Percentiles rank a stretch among this genome's conserved stretches.
These are phyloP conservation scores for Lates japonicus DNA, from an alignment of 2,797 vertebrate species.

Conservation along the genomic window DNA sequence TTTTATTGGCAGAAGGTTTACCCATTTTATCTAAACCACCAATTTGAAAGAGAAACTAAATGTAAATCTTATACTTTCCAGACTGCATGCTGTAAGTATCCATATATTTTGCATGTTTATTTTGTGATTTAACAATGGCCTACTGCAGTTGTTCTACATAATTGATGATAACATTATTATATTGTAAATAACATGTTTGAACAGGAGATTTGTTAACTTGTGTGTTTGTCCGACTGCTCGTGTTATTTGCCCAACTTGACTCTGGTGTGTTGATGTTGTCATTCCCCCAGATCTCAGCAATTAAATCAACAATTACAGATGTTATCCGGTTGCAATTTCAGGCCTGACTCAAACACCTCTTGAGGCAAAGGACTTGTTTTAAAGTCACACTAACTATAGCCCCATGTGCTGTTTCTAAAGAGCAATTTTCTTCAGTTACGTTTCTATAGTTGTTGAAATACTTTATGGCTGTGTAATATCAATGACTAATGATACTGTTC, in stretches of 20 bases:
- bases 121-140: not conserved
- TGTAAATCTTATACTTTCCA: not conserved
- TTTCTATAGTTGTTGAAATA: slow-evolving; percentile 37
- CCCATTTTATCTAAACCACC: not conserved
- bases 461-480: slow-evolving; percentile 49
- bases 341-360: slow-evolving; percentile 15
- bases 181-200: not conserved
- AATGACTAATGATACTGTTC: slow-evolving; percentile 63
- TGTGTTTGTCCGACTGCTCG: not conserved
- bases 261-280: not conserved
- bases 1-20: not conserved
- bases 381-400: slow-evolving; percentile 27
- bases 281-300: slow-evolving; percentile 19
- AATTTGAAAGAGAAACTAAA: not conserved
- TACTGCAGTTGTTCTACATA: not conserved
- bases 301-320: slow-evolving; percentile 20
- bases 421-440: slow-evolving; percentile 29
- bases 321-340: slow-evolving; percentile 17
- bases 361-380: slow-evolving; percentile 16
- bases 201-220: not conserved
- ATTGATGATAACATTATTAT: not conserved
- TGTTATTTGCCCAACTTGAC: not conserved
- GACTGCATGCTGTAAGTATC: not conserved
- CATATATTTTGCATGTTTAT: not conserved
- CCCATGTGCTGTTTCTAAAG: slow-evolving; percentile 21